Percentiles rank a stretch among this genome's conserved stretches.
These are phyloP conservation scores for Tribolium madens DNA, from an alignment of 1,140 invertebrate species.

Conservation along the genomic window DNA sequence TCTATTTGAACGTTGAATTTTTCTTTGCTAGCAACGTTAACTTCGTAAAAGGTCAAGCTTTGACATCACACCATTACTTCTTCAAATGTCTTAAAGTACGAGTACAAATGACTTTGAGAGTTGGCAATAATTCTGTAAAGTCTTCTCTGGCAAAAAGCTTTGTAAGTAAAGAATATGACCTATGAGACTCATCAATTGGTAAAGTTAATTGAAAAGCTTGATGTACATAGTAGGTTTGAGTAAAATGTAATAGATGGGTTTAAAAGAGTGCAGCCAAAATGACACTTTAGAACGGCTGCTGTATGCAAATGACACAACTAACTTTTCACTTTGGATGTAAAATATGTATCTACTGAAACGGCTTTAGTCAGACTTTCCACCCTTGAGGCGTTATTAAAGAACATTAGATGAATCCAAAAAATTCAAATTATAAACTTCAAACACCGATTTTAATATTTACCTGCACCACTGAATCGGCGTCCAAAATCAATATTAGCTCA, in stretches of 20 bases:
- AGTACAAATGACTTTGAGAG: constrained; percentile 25
- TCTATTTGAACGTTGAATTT: constrained; percentile 26
- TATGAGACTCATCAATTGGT: constrained; percentile 5
- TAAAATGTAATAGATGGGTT: constrained; percentile 41
- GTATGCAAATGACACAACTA: constrained; percentile 44
- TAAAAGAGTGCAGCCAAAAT: constrained; percentile 40
- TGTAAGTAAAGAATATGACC: neutral
- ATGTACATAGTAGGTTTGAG: neutral
- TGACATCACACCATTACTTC: constrained; percentile 27
- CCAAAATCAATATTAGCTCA: constrained; percentile 27
- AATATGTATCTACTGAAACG: constrained; percentile 40
- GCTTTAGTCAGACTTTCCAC: neutral
- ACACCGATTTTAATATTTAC: constrained; percentile 19
- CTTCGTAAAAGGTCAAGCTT: constrained; percentile 18
- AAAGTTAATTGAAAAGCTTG: constrained; percentile 35
- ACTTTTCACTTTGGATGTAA: constrained; percentile 46
- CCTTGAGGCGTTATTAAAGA: constrained; percentile 19
- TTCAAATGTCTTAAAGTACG: constrained; percentile 6
- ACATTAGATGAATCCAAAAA: neutral
- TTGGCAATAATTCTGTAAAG: neutral
- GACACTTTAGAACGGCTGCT: constrained; percentile 38
- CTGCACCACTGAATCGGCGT: constrained; percentile 5
- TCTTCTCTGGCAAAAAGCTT: constrained; percentile 9
- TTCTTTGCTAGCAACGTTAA: constrained; percentile 5
- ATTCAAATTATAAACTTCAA: neutral